phyloP scores from a whole-genome alignment of 2,888 invertebrate genomes.

The Euclidia mi region DNA sequence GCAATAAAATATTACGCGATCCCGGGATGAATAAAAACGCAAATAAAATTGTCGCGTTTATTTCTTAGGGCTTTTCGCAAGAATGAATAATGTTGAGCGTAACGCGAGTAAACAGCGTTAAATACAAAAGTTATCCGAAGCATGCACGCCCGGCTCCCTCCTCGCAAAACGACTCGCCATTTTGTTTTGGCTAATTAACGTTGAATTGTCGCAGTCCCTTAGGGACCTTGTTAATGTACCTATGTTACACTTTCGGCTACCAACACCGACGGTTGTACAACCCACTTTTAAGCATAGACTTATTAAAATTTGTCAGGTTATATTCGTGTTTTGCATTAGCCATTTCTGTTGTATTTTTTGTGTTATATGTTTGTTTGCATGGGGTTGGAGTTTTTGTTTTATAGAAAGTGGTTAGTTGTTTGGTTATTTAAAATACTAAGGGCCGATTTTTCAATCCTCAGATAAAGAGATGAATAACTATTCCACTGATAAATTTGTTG shows the following conservation, averaged over 20 bases:
- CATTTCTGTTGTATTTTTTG: too few relatives aligned
- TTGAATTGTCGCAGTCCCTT: conserved; percentile 58
- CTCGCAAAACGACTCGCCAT: too few relatives aligned
- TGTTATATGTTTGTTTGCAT: too few relatives aligned
- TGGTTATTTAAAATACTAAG: too few relatives aligned
- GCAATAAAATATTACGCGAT: not conserved
- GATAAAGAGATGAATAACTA: too few relatives aligned
- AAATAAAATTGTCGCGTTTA: conserved; percentile 16
- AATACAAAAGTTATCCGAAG: conserved; percentile 59
- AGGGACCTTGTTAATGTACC: conserved; percentile 55
- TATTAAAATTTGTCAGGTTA: conserved; percentile 3
- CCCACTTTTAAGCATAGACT: not conserved
- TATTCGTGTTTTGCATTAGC: not conserved
- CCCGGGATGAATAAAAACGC: not conserved
- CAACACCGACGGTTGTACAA: conserved; percentile 4
- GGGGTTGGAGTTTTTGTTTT: too few relatives aligned
- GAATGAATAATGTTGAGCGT: conserved; percentile 24
- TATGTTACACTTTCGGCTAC: conserved; percentile 28
- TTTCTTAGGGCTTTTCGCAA: conserved; percentile 3
- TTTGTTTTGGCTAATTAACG: conserved; percentile 69
- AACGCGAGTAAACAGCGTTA: conserved; percentile 50
- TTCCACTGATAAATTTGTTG: too few relatives aligned
- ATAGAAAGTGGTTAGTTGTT: too few relatives aligned
- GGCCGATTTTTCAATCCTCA: too few relatives aligned
- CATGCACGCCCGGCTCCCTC: too few relatives aligned